phyloP scores from a whole-genome alignment of 2,113 vertebrate species.

The Meleagris gallopavo region DNA sequence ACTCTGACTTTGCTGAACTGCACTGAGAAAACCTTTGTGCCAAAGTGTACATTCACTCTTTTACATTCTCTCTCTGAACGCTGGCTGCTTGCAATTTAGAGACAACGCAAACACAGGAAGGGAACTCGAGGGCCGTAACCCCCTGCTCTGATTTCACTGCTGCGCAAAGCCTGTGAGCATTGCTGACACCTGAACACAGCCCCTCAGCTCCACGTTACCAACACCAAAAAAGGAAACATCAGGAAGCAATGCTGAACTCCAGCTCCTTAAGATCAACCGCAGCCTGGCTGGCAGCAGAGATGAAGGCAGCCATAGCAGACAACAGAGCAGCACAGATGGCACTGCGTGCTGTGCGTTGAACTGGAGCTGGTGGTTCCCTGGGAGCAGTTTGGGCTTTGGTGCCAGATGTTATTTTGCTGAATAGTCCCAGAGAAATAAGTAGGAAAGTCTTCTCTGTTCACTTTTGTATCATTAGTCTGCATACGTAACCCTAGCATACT shows the following conservation, averaged over 20 bases:
- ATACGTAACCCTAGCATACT: background rate
- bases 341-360: rapidly evolving
- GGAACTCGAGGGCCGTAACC: background rate
- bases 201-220: background rate
- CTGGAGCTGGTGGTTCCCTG: background rate
- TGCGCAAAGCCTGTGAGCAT: rapidly evolving
- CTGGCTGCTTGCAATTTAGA: background rate
- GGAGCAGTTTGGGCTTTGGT: background rate
- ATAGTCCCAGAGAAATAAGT: background rate
- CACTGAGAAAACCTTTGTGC: background rate
- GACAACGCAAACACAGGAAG: background rate
- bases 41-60: background rate
- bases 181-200: background rate
- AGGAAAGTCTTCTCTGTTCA: background rate
- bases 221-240: background rate
- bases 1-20: background rate
- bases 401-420: rapidly evolving
- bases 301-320: background rate
- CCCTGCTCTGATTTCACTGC: background rate
- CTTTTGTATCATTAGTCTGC: background rate
- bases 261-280: background rate
- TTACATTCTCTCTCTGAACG: background rate
- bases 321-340: background rate
- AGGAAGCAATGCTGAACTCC: background rate
- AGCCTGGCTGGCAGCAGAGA: background rate